These are phyloP conservation scores for Mythimna loreyi DNA, from an alignment of 2,888 invertebrate genomes.

Conservation along the genomic window DNA sequence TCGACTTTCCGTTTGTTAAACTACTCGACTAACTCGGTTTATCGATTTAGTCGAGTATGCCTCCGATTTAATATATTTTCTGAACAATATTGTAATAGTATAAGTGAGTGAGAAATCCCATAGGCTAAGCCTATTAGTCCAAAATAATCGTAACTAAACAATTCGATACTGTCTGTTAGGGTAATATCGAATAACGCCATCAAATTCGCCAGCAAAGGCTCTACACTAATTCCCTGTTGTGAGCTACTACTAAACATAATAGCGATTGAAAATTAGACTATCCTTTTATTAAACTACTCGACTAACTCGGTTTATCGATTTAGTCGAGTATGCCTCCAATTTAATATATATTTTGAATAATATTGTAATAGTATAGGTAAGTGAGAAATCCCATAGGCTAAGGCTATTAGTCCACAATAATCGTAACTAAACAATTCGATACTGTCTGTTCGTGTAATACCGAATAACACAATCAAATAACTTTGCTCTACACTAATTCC, in stretches of 20 bases:
- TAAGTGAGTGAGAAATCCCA: too few relatives aligned
- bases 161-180: background rate
- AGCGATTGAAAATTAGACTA: conserved; percentile 10
- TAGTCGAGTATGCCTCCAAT: background rate
- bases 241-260: background rate
- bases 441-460: background rate
- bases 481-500: conserved; percentile 20
- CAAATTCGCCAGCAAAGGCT: conserved; percentile 13
- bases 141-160: conserved; percentile 21
- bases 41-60: too few relatives aligned
- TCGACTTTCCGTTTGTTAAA: conserved; percentile 8
- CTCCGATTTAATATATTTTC: background rate
- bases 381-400: background rate
- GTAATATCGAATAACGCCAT: background rate
- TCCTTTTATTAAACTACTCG: conserved; percentile 8
- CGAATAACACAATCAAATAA: conserved; percentile 4
- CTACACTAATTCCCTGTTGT: conserved; percentile 17
- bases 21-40: conserved; percentile 25
- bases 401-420: conserved; percentile 15
- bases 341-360: background rate
- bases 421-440: conserved; percentile 14
- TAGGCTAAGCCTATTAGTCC: background rate
- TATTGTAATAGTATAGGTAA: background rate
- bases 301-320: conserved; percentile 2
- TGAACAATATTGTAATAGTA: background rate